Base-by-base conservation (phyloP, 2,888 invertebrate species). In the Cordilura impudica region DNA sequence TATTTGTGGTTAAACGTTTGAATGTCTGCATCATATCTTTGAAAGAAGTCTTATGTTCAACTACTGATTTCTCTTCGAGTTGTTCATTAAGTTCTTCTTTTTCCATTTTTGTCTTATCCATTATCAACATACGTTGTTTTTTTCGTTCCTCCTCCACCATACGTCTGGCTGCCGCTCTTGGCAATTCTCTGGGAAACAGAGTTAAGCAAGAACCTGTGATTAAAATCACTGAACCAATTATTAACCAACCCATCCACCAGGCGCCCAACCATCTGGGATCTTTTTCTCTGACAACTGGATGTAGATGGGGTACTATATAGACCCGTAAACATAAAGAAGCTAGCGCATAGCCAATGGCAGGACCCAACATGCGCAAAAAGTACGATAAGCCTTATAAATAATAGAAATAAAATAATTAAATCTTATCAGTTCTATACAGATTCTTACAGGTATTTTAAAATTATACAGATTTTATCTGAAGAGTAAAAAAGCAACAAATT, bases 241-340 rank as follows among this genome's bases (percentile, higher is more conserved):
- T 91, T 19, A 94, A 89, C 93, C 94, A 94, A 1, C 94, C 95
- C 53, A 95, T 85, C 95, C 95, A 95, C 95, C 95, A 95, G n/a
- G 95, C 95, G 0, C 95, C 95, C 49, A 95, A 89, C 95, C 95
- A 95, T 82, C 94, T 91, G 0, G 95, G 94, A 89, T 95, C 94
- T 69, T 91, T 91, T 74, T 91, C 92, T 16, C 91, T 91, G 75
- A 95, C 93, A 1, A 92, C 92, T 4, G 93, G 94, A 45, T 92
- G 93, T 73, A 94, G 85, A 7, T 91, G 90, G 2, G 94, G 94
- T 4, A 93, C 93, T 39, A 94, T 93, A 85, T 94, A 94, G 49
- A 93, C 88, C 82, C 93, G 92, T 14, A 94, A 87, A 49, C 93
- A 93, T 81, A 93, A 90, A 2, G 93, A 93, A 3, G 93, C 94